Conservation (phyloP, 35 echinoderm and acorn worm species). For the Chiridota heheva region DNA sequence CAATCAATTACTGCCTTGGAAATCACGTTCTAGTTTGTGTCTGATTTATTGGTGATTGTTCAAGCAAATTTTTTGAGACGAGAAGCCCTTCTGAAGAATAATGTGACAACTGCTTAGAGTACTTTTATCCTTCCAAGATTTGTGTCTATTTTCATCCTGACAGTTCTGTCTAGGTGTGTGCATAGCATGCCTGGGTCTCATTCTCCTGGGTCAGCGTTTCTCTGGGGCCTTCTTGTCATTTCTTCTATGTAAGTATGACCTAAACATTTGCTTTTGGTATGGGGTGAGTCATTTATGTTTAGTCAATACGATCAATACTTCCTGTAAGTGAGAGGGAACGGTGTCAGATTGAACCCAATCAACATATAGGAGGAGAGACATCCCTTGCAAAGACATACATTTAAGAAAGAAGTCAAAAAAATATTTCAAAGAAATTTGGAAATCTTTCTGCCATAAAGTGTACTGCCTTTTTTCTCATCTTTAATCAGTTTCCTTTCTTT, state of each 20-base stretch:
- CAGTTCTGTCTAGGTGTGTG: conserved; percentile 84
- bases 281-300: neutral
- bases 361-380: neutral
- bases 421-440: neutral
- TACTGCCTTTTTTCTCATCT: no score
- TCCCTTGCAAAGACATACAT: neutral
- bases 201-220: conserved; percentile 69
- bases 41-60: no score
- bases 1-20: no score
- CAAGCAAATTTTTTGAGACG: no score
- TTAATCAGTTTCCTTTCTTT: no score
- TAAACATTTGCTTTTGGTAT: neutral
- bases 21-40: neutral
- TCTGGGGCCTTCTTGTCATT: conserved; percentile 83
- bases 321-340: neutral
- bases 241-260: conserved; percentile 61
- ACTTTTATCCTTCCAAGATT: neutral
- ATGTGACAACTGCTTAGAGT: neutral
- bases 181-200: conserved; percentile 49
- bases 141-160: neutral
- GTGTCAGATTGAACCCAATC: neutral
- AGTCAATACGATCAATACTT: neutral
- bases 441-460: no score
- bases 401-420: neutral
- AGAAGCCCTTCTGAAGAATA: neutral